phyloP scores from a whole-genome alignment of 2,797 vertebrate species.

The Oreochromis grahami region DNA sequence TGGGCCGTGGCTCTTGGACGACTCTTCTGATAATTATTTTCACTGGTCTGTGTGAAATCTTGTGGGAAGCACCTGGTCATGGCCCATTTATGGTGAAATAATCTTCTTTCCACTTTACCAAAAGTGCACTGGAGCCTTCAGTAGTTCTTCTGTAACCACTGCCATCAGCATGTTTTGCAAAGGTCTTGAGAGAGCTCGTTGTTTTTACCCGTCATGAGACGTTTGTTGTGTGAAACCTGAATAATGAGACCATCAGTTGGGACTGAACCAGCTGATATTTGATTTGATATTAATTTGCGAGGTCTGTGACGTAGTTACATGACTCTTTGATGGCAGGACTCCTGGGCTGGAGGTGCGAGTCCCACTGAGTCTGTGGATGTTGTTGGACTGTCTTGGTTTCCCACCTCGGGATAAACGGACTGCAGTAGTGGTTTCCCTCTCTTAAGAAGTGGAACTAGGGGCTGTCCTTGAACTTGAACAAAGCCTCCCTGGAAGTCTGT shows the following conservation, averaged over 20 bases:
- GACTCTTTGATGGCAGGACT: background rate
- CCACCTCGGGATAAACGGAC: background rate
- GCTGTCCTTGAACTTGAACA: background rate
- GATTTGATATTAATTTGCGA: background rate
- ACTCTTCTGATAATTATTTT: rapidly evolving
- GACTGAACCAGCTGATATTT: background rate
- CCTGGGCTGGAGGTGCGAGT: background rate
- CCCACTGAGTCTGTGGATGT: background rate
- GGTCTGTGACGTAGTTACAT: background rate
- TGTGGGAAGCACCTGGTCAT: background rate
- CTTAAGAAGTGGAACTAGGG: background rate
- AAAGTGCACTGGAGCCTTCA: rapidly evolving
- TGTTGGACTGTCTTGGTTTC: background rate
- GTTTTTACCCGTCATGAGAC: background rate
- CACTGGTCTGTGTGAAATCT: background rate
- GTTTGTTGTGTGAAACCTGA: background rate
- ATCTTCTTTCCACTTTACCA: background rate
- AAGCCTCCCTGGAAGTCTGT: background rate
- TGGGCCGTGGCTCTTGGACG: background rate
- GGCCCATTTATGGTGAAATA: background rate
- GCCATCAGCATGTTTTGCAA: background rate
- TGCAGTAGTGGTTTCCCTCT: background rate
- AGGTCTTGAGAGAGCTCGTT: background rate
- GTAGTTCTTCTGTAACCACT: rapidly evolving
- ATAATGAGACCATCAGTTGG: background rate